Conservation (phyloP, 2,888 invertebrate genomes). For the Iphiclides podalirius region DNA sequence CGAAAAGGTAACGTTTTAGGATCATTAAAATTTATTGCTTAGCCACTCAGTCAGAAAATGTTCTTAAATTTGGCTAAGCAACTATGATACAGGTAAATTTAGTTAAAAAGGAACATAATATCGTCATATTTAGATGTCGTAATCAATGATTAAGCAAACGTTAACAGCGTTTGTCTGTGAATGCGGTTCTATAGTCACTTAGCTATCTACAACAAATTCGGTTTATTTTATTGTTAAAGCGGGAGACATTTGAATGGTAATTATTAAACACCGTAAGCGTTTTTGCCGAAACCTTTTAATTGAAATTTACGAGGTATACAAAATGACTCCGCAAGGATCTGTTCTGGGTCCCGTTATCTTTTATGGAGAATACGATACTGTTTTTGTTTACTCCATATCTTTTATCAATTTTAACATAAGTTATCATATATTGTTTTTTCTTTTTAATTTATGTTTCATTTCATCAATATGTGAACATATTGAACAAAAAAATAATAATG, state of each 20-base stretch:
- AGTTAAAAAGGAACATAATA: too few species aligned
- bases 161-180: neutral
- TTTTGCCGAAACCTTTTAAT: conserved; percentile 1
- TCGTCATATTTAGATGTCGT: too few species aligned
- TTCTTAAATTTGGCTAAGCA: too few species aligned
- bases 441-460: neutral
- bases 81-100: too few species aligned
- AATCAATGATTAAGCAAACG: too few species aligned
- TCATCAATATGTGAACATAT: neutral
- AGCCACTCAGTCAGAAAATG: too few species aligned
- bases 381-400: too few species aligned
- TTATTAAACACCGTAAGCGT: neutral
- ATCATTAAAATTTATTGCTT: too few species aligned
- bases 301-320: neutral
- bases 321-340: neutral
- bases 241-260: neutral
- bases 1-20: too few species aligned
- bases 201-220: conserved; percentile 6
- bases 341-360: neutral
- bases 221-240: neutral
- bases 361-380: neutral
- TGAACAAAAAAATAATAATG: neutral
- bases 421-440: neutral
- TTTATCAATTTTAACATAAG: too few species aligned
- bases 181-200: neutral